Evolutionary conservation across 2,888 invertebrate species (phyloP).

Genomic region (Ligdia adustata): DNA sequence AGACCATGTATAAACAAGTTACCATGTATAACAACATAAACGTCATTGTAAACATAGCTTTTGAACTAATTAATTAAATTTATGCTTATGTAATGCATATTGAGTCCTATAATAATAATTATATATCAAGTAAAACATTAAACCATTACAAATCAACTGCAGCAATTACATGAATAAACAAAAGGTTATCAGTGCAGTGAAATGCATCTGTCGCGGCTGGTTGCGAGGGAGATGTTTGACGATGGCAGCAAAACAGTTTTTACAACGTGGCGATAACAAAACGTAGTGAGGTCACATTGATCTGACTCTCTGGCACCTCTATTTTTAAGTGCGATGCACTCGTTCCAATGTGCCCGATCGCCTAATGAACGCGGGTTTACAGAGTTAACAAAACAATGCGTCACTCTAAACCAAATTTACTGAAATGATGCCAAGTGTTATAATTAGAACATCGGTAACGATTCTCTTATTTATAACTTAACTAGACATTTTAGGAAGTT

Average conservation of each 20-base stretch:
- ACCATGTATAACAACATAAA: too few species aligned
- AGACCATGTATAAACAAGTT: too few species aligned
- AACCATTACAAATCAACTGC: conserved; percentile 24
- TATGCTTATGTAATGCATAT: too few species aligned
- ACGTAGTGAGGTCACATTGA: conserved; percentile 36
- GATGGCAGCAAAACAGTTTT: conserved; percentile 19
- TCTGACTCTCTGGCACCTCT: conserved; percentile 36
- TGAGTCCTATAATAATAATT: neutral
- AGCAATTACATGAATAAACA: conserved; percentile 32
- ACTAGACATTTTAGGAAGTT: too few species aligned
- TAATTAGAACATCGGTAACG: neutral
- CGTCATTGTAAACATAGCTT: too few species aligned
- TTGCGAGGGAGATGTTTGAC: conserved; percentile 12
- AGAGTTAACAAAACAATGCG: conserved; percentile 25
- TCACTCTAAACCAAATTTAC: conserved; percentile 18
- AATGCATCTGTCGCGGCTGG: conserved; percentile 12
- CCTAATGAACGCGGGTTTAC: conserved; percentile 21
- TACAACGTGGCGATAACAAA: conserved; percentile 30
- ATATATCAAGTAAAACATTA: conserved; percentile 1
- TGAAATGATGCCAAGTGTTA: neutral
- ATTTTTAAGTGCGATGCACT: conserved; percentile 34
- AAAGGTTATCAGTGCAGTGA: conserved; percentile 27
- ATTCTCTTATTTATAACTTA: too few species aligned
- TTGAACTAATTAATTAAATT: too few species aligned
- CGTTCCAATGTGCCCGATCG: conserved; percentile 26